Conservation (phyloP, 2,113 vertebrate genomes). For the Urocolius indicus region DNA sequence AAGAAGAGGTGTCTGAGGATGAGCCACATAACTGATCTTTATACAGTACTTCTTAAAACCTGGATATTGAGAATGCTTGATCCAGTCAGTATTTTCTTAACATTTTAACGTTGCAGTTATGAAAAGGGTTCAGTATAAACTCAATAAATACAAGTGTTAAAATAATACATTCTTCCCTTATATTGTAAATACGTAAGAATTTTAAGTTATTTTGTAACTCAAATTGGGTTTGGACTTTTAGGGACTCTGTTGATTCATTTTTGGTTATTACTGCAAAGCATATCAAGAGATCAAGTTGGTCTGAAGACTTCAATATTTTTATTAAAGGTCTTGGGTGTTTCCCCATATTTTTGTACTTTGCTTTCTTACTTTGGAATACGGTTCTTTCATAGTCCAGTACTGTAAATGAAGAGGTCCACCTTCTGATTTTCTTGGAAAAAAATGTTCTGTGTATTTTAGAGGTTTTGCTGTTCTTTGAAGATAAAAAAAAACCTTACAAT, state of each 20-base stretch:
- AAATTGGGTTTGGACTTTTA: constrained; percentile 2
- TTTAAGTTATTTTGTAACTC: background rate
- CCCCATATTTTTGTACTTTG: constrained; percentile 35
- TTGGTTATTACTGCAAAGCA: background rate
- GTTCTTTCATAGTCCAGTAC: background rate
- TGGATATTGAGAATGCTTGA: background rate
- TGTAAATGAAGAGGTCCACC: background rate
- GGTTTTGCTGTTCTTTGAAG: background rate
- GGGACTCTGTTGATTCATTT: background rate
- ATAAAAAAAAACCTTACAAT: background rate
- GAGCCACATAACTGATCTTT: background rate
- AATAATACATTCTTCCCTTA: background rate
- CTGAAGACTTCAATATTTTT: constrained; percentile 19
- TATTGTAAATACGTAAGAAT: background rate
- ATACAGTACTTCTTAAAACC: background rate
- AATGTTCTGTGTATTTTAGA: background rate
- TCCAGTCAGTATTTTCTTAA: background rate
- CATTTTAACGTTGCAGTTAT: background rate
- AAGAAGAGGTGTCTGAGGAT: background rate
- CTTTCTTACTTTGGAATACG: constrained; percentile 7
- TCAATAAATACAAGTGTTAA: background rate
- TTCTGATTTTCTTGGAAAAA: background rate
- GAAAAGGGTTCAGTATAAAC: background rate
- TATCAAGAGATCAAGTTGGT: background rate
- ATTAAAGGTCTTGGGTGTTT: constrained; percentile 12